Evolutionary conservation across 2,888 invertebrate species (phyloP).

Genomic region (Acheta domesticus): DNA sequence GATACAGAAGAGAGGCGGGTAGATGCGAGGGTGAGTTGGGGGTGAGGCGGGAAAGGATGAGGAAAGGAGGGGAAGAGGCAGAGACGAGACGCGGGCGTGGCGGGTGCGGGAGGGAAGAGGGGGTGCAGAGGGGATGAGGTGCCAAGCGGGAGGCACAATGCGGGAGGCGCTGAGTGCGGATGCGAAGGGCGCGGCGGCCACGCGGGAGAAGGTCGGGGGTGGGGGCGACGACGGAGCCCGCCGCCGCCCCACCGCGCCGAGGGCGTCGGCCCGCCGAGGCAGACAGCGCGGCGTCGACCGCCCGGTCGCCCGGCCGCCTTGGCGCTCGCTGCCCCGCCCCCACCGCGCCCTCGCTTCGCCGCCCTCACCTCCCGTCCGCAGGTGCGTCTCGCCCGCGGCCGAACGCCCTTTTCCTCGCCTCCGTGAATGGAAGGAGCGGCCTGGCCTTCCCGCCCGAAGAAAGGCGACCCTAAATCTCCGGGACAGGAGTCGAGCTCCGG

Average conservation of each 20-base stretch:
- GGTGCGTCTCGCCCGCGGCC: not conserved
- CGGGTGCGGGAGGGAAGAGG: too few relatives aligned
- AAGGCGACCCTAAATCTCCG: constrained; percentile 6
- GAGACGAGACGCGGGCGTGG: too few relatives aligned
- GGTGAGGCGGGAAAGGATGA: too few relatives aligned
- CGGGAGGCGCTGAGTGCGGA: not conserved
- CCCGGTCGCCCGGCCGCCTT: not conserved
- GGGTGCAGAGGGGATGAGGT: too few relatives aligned
- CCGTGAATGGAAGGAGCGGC: not conserved
- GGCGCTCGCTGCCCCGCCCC: not conserved
- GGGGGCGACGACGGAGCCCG: not conserved
- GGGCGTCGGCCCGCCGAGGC: not conserved
- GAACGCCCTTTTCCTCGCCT: not conserved
- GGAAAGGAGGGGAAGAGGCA: too few relatives aligned
- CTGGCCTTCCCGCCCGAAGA: not conserved
- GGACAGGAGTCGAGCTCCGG: not conserved
- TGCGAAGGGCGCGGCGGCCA: not conserved
- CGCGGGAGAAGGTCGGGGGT: not conserved
- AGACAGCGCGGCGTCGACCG: constrained; percentile 4
- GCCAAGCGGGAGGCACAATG: not conserved
- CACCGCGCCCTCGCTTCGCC: not conserved
- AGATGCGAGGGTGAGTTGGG: too few relatives aligned
- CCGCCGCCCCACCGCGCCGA: not conserved
- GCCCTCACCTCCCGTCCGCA: not conserved
- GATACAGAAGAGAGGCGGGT: too few relatives aligned